Percentiles rank a stretch among this genome's conserved stretches.
Conservation (phyloP, 2,888 invertebrate species). For the Oscheius sp. region DNA sequence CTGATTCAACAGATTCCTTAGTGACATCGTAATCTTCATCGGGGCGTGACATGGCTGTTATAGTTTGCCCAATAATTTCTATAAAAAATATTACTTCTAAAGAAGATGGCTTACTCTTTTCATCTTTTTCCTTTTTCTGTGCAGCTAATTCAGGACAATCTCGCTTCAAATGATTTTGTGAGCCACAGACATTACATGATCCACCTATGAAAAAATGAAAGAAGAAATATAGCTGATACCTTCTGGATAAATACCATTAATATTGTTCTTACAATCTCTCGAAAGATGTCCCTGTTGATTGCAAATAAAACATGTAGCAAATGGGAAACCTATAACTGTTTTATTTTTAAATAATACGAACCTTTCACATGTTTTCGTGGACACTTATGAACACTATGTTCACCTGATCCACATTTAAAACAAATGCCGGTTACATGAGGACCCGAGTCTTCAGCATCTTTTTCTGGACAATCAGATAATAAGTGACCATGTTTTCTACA, state of each 20-base stretch:
- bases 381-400: constrained; percentile 78
- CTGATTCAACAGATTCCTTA: constrained; percentile 57
- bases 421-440: constrained; percentile 77
- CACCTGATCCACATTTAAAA: constrained; percentile 89
- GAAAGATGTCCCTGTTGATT: constrained; percentile 87
- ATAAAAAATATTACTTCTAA: not conserved
- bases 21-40: constrained; percentile 77
- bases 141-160: constrained; percentile 74
- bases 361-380: constrained; percentile 54
- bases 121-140: constrained; percentile 36
- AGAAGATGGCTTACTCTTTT: constrained; percentile 11
- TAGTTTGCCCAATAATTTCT: constrained; percentile 17
- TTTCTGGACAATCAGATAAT: constrained; percentile 82
- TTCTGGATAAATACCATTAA: constrained; percentile 85
- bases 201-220: constrained; percentile 41
- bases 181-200: constrained; percentile 83
- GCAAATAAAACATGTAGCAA: constrained; percentile 88
- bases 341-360: not conserved
- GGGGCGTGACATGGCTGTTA: constrained; percentile 72
- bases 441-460: constrained; percentile 15
- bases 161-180: constrained; percentile 84
- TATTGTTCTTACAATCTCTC: constrained; percentile 87
- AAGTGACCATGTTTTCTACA: constrained; percentile 83
- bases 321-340: constrained; percentile 77
- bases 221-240: constrained; percentile 72